These are phyloP conservation scores for Nephrotoma appendiculata DNA, from an alignment of 2,888 invertebrate species.

Conservation along the genomic window DNA sequence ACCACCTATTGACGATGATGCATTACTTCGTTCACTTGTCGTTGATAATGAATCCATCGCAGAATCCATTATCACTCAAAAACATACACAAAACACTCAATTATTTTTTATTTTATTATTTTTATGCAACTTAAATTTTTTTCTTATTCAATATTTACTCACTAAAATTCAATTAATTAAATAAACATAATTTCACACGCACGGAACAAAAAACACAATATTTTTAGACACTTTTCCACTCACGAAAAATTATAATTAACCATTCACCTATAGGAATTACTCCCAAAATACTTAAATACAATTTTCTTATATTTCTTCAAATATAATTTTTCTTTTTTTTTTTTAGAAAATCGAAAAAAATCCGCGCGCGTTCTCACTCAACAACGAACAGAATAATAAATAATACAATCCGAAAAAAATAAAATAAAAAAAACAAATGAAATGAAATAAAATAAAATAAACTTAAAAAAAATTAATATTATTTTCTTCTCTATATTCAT, in stretches of 20 bases:
- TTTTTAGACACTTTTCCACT: background rate
- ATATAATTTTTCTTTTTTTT: background rate
- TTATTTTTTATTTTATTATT: background rate
- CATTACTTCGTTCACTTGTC: slow-evolving; percentile 40
- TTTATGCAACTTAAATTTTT: background rate
- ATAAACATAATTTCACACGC: background rate
- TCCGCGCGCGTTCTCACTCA: slow-evolving; percentile 4
- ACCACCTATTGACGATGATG: slow-evolving; percentile 29
- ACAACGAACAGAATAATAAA: slow-evolving; percentile 4
- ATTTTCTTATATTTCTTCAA: background rate
- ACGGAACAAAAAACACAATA: background rate
- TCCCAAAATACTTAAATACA: background rate
- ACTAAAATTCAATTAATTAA: background rate
- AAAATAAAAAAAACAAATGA: background rate
- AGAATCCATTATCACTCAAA: slow-evolving; percentile 34
- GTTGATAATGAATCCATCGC: slow-evolving; percentile 39
- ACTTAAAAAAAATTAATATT: background rate
- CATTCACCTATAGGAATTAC: background rate
- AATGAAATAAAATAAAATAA: slow-evolving; percentile 4
- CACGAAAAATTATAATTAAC: background rate
- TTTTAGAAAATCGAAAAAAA: background rate
- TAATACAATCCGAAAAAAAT: slow-evolving; percentile 1
- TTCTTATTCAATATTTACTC: background rate
- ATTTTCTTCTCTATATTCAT: background rate
- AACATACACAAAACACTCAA: background rate